Evolutionary conservation across 35 echinoderm and acorn worm genomes (phyloP), one percentile per base, ranked within the genome.

Genomic region (Patiria miniata): DNA sequence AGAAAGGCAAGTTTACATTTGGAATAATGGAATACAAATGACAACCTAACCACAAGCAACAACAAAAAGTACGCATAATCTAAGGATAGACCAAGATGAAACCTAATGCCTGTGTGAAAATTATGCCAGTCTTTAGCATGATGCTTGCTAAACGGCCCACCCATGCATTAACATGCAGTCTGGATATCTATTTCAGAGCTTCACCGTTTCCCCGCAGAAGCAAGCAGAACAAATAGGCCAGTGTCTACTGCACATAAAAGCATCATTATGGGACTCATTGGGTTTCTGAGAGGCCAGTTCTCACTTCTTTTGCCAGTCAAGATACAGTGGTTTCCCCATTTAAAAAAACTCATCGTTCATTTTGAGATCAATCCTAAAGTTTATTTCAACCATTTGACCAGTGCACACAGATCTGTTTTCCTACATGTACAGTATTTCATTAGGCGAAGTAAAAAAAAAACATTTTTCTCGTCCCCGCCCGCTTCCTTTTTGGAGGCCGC

Each of bases 41-140:
- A 6, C 42, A 47, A 47, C 65, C 65, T 2, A 73, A 30, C 26
- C 29, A 22, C 19, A 73, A 26, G 2, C 65, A 73, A 23, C 34
- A 73, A 32, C 14, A 73, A 5, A 9, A 68, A 28, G 34, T 14
- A 30, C 2, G 42, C 4, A 47, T 47, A n/a, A n/a, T n/a, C n/a
- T n/a, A 47, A 14, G 65, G 65, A 73, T 23, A 73, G 15, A 73
- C 26, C 26, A 32, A 14, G 7, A 18, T 36, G 65, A 26, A 73
- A 73, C 65, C 26, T 73, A 73, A 73, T 73, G 23, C 65, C 65
- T 28, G 65, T 73, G 65, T 73, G 65, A 73, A 73, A 47, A 73
- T 28, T 14, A 34, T 23, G 14, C 29, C 14, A 73, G 65, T 73
- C 34, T 34, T 32, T 32, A n/a, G 65, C 65, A 73, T 73, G 10